Percentiles rank a stretch among this genome's conserved stretches.
phyloP scores from a whole-genome alignment of 2,888 invertebrate species.

The Eristalinus sepulchralis region DNA sequence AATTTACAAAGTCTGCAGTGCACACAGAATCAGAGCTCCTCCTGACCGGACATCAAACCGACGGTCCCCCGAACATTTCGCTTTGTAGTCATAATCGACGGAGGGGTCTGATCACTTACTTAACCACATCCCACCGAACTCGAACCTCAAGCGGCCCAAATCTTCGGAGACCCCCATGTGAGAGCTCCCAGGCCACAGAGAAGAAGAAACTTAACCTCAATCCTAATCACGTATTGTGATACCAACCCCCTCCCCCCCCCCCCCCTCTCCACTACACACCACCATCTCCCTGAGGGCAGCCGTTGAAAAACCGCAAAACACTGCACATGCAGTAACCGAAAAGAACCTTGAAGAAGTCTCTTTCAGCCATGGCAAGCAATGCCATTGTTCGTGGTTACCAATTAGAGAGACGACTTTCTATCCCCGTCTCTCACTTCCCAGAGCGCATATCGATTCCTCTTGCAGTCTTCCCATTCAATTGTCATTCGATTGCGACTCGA shows the following conservation, averaged over 20 bases:
- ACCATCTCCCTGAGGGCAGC: slow-evolving; percentile 17
- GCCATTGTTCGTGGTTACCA: slow-evolving; percentile 51
- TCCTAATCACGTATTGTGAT: slow-evolving; percentile 16
- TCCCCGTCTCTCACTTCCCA: neutral
- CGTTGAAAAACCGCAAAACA: slow-evolving; percentile 21
- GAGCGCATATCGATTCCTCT: slow-evolving; percentile 1
- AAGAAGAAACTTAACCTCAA: neutral
- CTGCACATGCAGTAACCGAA: slow-evolving; percentile 28
- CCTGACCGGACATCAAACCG: neutral
- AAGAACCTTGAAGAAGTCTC: slow-evolving; percentile 52
- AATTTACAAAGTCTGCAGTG: neutral
- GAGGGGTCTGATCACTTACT: neutral
- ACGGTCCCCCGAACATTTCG: neutral
- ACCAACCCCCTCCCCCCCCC: too few species aligned
- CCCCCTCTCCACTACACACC: too few species aligned
- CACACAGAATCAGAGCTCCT: neutral
- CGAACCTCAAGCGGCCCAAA: neutral
- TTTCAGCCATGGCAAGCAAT: neutral
- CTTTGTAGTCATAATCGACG: neutral
- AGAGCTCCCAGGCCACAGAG: neutral
- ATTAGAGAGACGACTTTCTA: slow-evolving; percentile 49
- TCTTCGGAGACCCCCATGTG: neutral
- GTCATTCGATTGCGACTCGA: slow-evolving; percentile 50
- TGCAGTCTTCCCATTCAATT: slow-evolving; percentile 52
- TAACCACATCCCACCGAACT: neutral